Evolutionary conservation across 2,888 invertebrate genomes (phyloP).

Genomic region (Thecophora atra): DNA sequence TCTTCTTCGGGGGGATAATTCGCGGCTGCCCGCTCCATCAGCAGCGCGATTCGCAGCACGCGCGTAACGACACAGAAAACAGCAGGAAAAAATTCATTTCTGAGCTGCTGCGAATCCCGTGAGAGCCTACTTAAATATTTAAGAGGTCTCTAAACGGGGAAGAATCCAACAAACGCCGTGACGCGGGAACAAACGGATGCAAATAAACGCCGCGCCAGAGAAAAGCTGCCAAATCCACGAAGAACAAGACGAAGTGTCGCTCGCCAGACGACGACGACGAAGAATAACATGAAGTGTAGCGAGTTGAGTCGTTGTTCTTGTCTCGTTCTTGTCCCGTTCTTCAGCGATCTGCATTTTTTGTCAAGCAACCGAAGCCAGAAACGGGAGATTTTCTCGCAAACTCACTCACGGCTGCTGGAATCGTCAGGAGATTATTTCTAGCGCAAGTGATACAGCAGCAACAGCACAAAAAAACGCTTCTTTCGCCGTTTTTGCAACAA

Average conservation of each 20-base stretch:
- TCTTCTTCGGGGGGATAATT: slow-evolving; percentile 53
- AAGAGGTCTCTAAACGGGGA: slow-evolving; percentile 47
- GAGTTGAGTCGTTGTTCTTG: background rate
- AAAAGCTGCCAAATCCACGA: background rate
- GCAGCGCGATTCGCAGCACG: slow-evolving; percentile 44
- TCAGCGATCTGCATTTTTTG: slow-evolving; percentile 9
- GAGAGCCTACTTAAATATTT: slow-evolving; percentile 65
- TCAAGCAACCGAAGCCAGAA: background rate
- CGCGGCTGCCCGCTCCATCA: slow-evolving; percentile 49
- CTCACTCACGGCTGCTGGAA: slow-evolving; percentile 36
- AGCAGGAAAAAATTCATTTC: slow-evolving; percentile 51
- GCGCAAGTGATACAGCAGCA: slow-evolving; percentile 25
- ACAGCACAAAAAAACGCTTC: background rate
- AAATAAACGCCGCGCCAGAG: background rate
- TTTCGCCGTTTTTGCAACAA: background rate
- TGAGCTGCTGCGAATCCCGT: slow-evolving; percentile 57
- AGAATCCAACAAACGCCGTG: slow-evolving; percentile 11
- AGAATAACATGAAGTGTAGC: background rate
- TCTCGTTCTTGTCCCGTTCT: background rate
- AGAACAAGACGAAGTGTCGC: background rate
- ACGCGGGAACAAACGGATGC: background rate
- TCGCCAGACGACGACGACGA: background rate
- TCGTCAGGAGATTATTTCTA: slow-evolving; percentile 51
- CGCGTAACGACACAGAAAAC: slow-evolving; percentile 10
- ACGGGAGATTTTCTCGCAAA: slow-evolving; percentile 50